Percentiles rank a stretch among this genome's conserved stretches.
These are phyloP conservation scores for Rhodinocichla rosea DNA, from an alignment of 2,113 vertebrate genomes.

Conservation along the genomic window DNA sequence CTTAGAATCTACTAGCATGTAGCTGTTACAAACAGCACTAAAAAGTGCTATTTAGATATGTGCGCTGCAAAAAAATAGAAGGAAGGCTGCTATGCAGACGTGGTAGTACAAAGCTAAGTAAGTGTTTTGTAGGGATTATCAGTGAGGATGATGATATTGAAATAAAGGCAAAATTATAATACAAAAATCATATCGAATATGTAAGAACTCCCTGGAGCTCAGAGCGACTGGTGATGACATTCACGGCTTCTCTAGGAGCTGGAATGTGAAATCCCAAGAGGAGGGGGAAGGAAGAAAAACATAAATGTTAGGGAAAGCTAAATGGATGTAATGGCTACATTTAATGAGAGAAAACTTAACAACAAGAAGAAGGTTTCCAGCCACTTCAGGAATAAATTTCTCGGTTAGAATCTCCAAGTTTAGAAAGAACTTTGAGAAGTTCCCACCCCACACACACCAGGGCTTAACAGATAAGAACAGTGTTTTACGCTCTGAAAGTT, in stretches of 20 bases:
- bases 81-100: not conserved
- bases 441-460: rapidly evolving
- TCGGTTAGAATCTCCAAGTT: not conserved
- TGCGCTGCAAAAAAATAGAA: not conserved
- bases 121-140: not conserved
- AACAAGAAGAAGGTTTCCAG: not conserved
- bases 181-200: rapidly evolving
- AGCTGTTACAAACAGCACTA: not conserved
- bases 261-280: not conserved
- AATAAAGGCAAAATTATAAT: not conserved
- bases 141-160: not conserved
- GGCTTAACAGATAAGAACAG: not conserved
- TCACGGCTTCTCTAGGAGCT: not conserved
- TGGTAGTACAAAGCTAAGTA: not conserved
- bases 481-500: not conserved
- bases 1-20: not conserved
- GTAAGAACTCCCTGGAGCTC: not conserved
- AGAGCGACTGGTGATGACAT: not conserved
- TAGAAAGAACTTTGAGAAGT: not conserved
- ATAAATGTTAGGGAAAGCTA: not conserved
- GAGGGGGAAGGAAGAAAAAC: not conserved
- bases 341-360: not conserved
- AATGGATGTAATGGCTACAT: not conserved
- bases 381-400: not conserved
- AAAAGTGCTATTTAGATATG: not conserved